Conservation (phyloP, 2,888 invertebrate species). For the Gymnocheta viridis region DNA sequence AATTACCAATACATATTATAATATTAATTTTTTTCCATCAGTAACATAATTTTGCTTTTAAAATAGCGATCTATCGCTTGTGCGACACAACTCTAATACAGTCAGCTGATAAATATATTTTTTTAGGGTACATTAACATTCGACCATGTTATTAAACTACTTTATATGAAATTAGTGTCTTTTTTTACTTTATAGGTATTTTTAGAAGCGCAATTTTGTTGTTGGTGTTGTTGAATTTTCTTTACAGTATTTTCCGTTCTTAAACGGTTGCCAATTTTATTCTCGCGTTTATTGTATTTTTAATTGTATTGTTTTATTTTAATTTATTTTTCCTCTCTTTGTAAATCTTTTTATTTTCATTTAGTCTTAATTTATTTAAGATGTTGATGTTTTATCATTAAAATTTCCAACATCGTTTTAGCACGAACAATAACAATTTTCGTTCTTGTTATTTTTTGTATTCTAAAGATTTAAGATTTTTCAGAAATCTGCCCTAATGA, state of each 20-base stretch:
- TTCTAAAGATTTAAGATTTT: slow-evolving; percentile 46
- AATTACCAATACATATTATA: no score
- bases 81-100: neutral
- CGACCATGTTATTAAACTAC: neutral
- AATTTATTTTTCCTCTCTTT: slow-evolving; percentile 29
- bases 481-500: slow-evolving; percentile 39
- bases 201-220: slow-evolving; percentile 53
- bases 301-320: slow-evolving; percentile 46
- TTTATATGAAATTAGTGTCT: neutral
- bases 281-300: slow-evolving; percentile 49
- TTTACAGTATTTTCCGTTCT: slow-evolving; percentile 56
- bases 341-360: slow-evolving; percentile 32
- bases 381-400: slow-evolving; percentile 51
- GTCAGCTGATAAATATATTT: neutral
- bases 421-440: slow-evolving; percentile 2
- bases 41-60: no score
- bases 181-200: slow-evolving; percentile 11
- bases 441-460: slow-evolving; percentile 16
- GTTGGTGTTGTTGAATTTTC: slow-evolving; percentile 20
- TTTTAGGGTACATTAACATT: slow-evolving; percentile 11
- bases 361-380: slow-evolving; percentile 53
- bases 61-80: no score
- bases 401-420: slow-evolving; percentile 58
- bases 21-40: no score
- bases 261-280: slow-evolving; percentile 65